Conservation (phyloP, 2,888 invertebrate species). For the Hyalella azteca region DNA sequence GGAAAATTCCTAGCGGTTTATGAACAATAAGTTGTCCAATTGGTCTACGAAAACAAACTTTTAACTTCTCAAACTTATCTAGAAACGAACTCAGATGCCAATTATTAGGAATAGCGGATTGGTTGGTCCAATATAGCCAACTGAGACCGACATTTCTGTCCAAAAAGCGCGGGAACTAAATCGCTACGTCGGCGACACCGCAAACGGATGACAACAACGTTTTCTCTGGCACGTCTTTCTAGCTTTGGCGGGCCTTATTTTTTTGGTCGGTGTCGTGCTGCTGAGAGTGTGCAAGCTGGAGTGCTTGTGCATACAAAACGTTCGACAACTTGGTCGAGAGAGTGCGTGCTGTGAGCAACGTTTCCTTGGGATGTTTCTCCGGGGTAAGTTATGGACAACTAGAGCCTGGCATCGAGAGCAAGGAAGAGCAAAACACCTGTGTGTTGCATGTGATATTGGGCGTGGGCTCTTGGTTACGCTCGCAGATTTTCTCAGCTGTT, state of each 20-base stretch:
- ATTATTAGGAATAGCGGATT: too few relatives aligned
- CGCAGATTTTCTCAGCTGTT: conserved; percentile 1
- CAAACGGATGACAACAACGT: conserved; percentile 34
- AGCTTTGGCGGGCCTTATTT: not conserved
- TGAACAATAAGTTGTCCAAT: not conserved
- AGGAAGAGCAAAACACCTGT: conserved; percentile 4
- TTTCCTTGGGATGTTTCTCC: conserved; percentile 14
- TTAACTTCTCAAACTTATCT: too few relatives aligned
- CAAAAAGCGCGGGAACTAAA: conserved; percentile 33
- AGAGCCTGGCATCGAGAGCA: not conserved
- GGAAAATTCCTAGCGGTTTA: conserved; percentile 18
- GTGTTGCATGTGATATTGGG: not conserved
- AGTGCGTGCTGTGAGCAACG: conserved; percentile 1
- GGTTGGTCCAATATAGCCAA: too few relatives aligned
- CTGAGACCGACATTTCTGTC: not conserved
- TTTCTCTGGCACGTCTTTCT: conserved; percentile 24
- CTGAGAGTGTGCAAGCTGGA: conserved; percentile 32
- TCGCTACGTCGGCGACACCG: conserved; percentile 28
- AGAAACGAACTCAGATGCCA: too few relatives aligned
- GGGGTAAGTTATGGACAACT: not conserved
- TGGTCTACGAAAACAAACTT: too few relatives aligned
- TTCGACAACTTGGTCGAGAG: conserved; percentile 4
- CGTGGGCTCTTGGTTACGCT: not conserved
- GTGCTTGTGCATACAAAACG: conserved; percentile 34
- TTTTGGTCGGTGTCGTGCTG: conserved; percentile 21